Percentiles rank a stretch among this genome's conserved stretches.
phyloP scores from a whole-genome alignment of 2,888 invertebrate genomes.

The Chloroclystis v-ata region DNA sequence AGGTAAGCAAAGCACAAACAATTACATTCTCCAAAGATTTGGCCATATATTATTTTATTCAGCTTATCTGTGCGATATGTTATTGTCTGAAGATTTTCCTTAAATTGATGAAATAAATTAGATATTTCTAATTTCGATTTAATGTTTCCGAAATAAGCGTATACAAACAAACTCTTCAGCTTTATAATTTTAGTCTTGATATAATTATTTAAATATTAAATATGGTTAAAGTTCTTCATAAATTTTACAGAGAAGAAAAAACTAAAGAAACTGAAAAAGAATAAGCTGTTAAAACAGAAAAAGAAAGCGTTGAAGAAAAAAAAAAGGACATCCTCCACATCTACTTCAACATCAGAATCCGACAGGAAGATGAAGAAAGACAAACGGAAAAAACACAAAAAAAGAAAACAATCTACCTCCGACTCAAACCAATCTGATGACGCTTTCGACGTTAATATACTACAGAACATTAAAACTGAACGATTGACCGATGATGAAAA shows the following conservation, averaged over 20 bases:
- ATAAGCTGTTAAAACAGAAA: slow-evolving; percentile 52
- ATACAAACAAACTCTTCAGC: no score
- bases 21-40: no score
- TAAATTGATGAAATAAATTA: no score
- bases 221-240: no score
- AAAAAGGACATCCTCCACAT: slow-evolving; percentile 45
- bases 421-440: slow-evolving; percentile 55
- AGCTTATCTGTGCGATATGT: no score
- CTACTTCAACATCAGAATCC: slow-evolving; percentile 40
- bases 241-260: slow-evolving; percentile 47
- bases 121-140: no score
- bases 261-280: slow-evolving; percentile 56
- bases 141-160: no score
- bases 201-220: no score
- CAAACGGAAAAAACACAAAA: slow-evolving; percentile 39
- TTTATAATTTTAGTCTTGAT: no score
- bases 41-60: no score
- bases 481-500: slow-evolving; percentile 65
- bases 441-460: slow-evolving; percentile 60
- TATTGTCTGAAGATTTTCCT: no score
- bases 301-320: slow-evolving; percentile 54
- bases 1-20: no score
- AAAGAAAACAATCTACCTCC: slow-evolving; percentile 45
- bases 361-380: slow-evolving; percentile 39
- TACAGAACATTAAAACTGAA: slow-evolving; percentile 70